phyloP scores from a whole-genome alignment of 2,888 invertebrate species.

The Tachina grossa region DNA sequence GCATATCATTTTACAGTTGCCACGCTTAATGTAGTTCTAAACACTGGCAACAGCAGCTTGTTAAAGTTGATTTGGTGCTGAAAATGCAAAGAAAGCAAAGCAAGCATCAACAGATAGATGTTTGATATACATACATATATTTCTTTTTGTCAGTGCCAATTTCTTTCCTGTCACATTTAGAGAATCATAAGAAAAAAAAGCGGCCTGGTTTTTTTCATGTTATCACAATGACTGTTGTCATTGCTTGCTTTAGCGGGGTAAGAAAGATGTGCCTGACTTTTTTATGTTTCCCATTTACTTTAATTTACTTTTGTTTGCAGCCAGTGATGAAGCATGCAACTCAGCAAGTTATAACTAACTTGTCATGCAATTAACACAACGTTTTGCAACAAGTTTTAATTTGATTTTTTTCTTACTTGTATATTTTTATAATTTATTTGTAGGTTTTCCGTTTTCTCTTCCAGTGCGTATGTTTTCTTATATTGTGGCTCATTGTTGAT shows the following conservation, averaged over 20 bases:
- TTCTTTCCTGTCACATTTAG: background rate
- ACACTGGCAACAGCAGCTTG: conserved; percentile 40
- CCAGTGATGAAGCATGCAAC: conserved; percentile 66
- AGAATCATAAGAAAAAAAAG: conserved; percentile 15
- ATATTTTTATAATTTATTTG: conserved; percentile 46
- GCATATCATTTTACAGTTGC: conserved; percentile 46
- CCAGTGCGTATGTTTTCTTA: conserved; percentile 48
- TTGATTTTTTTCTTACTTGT: conserved; percentile 51
- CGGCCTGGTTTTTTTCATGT: conserved; percentile 47
- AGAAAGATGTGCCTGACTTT: conserved; percentile 10
- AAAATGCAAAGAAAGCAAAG: background rate
- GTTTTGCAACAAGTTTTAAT: conserved; percentile 71
- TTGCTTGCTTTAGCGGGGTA: conserved; percentile 1
- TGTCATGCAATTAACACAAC: conserved; percentile 71
- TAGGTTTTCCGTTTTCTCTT: conserved; percentile 45
- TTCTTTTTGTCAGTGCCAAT: conserved; percentile 3
- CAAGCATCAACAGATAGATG: conserved; percentile 61
- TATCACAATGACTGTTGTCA: conserved; percentile 42
- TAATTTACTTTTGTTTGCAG: conserved; percentile 62
- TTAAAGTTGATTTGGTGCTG: conserved; percentile 33
- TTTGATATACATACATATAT: background rate
- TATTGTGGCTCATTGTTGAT: conserved; percentile 37
- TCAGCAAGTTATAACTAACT: conserved; percentile 71
- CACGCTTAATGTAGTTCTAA: conserved; percentile 51
- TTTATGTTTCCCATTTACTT: conserved; percentile 35